Evolutionary conservation across 2,888 invertebrate genomes (phyloP), one percentile per base, ranked within the genome.

Genomic region (Ormyrus pomaceus): DNA sequence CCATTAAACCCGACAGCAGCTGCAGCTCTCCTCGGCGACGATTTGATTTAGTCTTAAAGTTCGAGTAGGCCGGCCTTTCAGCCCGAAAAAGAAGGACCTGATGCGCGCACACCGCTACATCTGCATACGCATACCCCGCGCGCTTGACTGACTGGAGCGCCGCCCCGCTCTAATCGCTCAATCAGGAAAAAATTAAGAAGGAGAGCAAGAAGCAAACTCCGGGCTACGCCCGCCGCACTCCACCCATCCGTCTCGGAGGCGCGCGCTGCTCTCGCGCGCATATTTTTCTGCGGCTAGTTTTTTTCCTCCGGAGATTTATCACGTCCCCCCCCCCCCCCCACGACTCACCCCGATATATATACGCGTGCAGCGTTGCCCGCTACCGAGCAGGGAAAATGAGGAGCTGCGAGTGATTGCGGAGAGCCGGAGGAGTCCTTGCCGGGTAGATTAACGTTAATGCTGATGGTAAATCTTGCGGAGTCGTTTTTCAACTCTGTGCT

Each of bases 141-240:
- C 53, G 77, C 82, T 83, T 86, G 86, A 88, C 84, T 86, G 87
- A 89, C 86, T 71, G 62, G 85, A 86, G 85, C 83, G 80, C 85
- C 87, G 87, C 88, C 87, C 83, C 79, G 83, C 82, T 83, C 86
- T 88, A 89, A 89, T 89, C 89, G 86, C 85, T 87, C 88, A 86
- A 88, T 88, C 88, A 87, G 83, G 82, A 83, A 87, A 87, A 88
- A 87, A 87, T 87, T 86, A 82, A 86, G 84, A 84, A 85, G 87
- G 87, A 83, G 83, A 77, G 81, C 45, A 50, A 70, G 45, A 71
- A 70, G 79, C 83, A 53, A 69, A 65, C 84, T 34, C 83, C 85
- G 80, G 85, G 87, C 84, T 85, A 87, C 88, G 88, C 88, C 89
- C 87, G 34, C 87, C 85, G 82, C 85, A 87, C 87, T 89, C 87